Evolutionary conservation across 2,797 vertebrate species (phyloP), one percentile per base, ranked within the genome.

Genomic region (Spinus olivaceus): DNA sequence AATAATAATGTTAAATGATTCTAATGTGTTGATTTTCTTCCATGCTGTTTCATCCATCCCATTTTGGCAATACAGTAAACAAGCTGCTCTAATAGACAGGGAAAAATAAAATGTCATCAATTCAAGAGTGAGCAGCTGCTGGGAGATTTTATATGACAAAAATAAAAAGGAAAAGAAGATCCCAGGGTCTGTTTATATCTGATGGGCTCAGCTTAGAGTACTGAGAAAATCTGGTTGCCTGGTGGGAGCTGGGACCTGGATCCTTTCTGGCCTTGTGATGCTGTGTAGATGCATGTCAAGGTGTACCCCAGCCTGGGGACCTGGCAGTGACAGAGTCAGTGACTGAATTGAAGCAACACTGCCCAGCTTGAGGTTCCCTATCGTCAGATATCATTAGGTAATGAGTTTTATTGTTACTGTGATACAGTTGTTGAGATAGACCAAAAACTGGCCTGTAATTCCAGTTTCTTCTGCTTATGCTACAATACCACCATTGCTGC

Each of bases 21-120:
- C 66, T 86, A 86, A 95, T 77, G 80, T 81, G 80, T 83, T 47
- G 53, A 35, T 83, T 96, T 90, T 90, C 47, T 84, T 97, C 72
- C 63, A 65, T 46, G 85, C 92, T 87, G 50, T 30, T 57, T 92
- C 81, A 77, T 90, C 94, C 60, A 54, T 77, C 41, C 47, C 49
- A 63, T 96, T 97, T 94, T 94, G 91, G 32, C 94, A 85, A 66
- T 87, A 70, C 41, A 85, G 49, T 86, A 96, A 96, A 85, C 83
- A 87, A 81, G 83, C 81, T 88, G 91, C n/a, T 87, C 56, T 72
- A 77, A 81, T 47, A 95, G 70, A 88, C 35, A 59, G 27, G 50
- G 74, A 78, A 86, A 95, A 95, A 93, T 90, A 96, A 94, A 94
- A 76, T 91, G 69, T 83, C 76, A 95, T 91, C 32, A 78, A 37